Conservation (phyloP, 2,888 invertebrate species). For the Amphiduros pacificus region DNA sequence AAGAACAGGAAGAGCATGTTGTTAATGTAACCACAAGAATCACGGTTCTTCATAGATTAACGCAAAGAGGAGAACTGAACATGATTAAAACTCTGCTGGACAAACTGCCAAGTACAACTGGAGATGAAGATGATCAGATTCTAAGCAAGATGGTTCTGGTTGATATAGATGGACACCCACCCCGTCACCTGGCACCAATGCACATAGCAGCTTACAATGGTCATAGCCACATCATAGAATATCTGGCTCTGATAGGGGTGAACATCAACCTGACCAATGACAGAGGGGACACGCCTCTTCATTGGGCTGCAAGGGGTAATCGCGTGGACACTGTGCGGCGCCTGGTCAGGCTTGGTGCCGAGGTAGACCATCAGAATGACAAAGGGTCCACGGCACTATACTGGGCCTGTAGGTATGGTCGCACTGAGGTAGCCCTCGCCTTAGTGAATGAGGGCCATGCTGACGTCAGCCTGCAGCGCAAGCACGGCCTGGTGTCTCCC, state of each 20-base stretch:
- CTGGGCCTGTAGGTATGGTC: conserved; percentile 55
- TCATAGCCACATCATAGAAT: conserved; percentile 26
- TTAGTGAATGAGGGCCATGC: conserved; percentile 43
- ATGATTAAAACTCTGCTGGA: conserved; percentile 40
- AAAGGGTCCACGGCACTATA: conserved; percentile 56
- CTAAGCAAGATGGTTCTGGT: conserved; percentile 22
- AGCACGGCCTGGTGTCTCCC: conserved; percentile 52
- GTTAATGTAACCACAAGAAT: background rate
- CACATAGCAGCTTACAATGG: conserved; percentile 35
- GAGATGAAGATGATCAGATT: background rate
- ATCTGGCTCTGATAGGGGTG: conserved; percentile 21
- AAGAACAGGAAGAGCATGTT: too few relatives aligned
- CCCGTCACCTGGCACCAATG: conserved; percentile 30
- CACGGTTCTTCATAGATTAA: conserved; percentile 41
- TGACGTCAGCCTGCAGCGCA: conserved; percentile 40
- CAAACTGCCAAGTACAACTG: background rate
- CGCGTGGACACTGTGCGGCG: conserved; percentile 31
- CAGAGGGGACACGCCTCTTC: conserved; percentile 49
- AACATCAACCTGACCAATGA: conserved; percentile 22
- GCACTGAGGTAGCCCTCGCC: conserved; percentile 38
- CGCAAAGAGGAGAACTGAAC: conserved; percentile 35
- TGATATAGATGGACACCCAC: conserved; percentile 51
- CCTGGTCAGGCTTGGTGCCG: conserved; percentile 33
- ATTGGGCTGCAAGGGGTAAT: conserved; percentile 55
- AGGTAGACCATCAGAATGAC: conserved; percentile 46